Evolutionary conservation across 92 coral and sea anemone species (phyloP).

Genomic region (Epizoanthus illoricatus): DNA sequence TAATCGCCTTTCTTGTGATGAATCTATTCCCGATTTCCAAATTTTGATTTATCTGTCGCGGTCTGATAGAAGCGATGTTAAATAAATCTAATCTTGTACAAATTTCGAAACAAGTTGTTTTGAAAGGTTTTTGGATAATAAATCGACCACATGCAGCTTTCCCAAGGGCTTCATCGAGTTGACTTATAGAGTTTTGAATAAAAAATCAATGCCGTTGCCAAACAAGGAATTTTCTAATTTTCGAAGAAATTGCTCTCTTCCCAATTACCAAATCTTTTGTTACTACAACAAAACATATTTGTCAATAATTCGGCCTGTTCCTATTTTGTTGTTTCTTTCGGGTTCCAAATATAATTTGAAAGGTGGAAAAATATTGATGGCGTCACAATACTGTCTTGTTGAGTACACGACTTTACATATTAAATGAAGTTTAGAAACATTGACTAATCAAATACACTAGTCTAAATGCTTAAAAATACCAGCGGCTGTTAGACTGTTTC

Average conservation of each 20-base stretch:
- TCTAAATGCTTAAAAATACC: too few species aligned
- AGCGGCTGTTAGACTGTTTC: too few species aligned
- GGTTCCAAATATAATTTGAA: background rate
- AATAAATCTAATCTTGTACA: background rate
- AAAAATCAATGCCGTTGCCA: background rate
- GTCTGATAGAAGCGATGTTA: background rate
- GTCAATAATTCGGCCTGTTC: background rate
- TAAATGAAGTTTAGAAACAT: too few species aligned
- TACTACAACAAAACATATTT: background rate
- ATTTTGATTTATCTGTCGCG: slow-evolving; percentile 5
- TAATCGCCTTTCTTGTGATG: too few species aligned
- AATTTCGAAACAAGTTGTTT: background rate
- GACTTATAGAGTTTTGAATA: background rate
- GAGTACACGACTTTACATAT: too few species aligned
- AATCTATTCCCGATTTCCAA: background rate
- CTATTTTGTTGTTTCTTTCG: background rate
- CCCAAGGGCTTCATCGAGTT: background rate
- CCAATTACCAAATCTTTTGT: background rate
- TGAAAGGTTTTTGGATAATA: background rate
- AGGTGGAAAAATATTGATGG: background rate
- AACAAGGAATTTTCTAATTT: background rate
- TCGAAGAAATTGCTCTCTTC: background rate
- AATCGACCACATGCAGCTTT: background rate
- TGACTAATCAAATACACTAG: too few species aligned
- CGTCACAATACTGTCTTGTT: background rate